Base-by-base conservation (phyloP, 2,888 invertebrate species). In the Ormia ochracea region DNA sequence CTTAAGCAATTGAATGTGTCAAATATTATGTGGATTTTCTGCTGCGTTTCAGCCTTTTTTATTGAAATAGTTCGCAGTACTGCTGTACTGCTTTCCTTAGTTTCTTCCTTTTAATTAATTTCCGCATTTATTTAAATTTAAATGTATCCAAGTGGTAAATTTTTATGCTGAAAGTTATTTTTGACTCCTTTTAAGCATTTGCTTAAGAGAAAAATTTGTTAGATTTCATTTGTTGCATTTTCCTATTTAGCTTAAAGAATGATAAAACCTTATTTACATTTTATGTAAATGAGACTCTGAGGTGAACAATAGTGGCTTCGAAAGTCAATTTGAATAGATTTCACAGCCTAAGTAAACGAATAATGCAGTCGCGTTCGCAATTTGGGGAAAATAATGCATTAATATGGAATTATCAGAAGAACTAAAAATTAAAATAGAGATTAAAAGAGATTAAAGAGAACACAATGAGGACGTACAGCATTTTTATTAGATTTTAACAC, bases 141-240 rank as follows among this genome's bases (percentile, higher is more conserved):
- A 84, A 85, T 85, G 84, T 86, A 86, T 87, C 83, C 84, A 83
- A 58, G 61, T 87, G 86, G 86, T 87, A 87, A 87, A 87, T 86
- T 86, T 84, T 75, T 83, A 69, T 79, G 74, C 82, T 84, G 85
- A 82, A 50, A 73, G 56, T 74, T 78, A 56, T 85, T 84, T 69
- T 54, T 28, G 82, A 82, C 74, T 81, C 77, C 79, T 82, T 81
- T 63, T 73, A 28, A 59, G 58, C 38, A 31, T 61, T 54, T 43
- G n/a, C 28, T 54, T 50, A 56, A 12, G 45, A 31, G n/a, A 68
- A 63, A 41, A 38, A 41, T 65, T 69, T 70, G 38, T 31, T 74
- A 31, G 73, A 58, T 23, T 78, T 66, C 65, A 48, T 65, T 45
- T 68, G 28, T 61, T 68, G 48, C 65, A 23, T 50, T 43, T 63